Conservation (phyloP, 2,113 vertebrate species). For the Heptranchias perlo region DNA sequence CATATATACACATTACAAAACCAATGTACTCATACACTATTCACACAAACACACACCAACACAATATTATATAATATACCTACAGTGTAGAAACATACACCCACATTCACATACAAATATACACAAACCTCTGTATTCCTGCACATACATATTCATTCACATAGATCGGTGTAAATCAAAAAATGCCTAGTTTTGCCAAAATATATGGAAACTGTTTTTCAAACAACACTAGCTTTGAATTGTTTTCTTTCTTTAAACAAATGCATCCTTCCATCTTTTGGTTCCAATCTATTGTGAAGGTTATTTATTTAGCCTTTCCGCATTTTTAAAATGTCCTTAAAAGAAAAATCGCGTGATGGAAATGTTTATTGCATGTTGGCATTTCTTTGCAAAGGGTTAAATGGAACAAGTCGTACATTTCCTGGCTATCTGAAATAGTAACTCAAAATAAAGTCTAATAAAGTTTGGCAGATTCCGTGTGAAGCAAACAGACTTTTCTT, state of each 20-base stretch:
- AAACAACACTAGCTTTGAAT: not conserved
- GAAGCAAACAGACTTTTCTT: slow-evolving; percentile 42
- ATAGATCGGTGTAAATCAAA: not conserved
- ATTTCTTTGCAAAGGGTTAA: not conserved
- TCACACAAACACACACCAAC: not conserved
- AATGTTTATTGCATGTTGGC: not conserved
- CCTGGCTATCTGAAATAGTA: not conserved
- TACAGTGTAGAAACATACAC: not conserved
- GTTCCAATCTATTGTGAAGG: not conserved
- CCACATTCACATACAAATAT: not conserved
- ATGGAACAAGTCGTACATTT: not conserved
- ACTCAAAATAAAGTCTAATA: not conserved
- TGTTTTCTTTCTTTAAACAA: not conserved
- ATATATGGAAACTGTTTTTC: not conserved
- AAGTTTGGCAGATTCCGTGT: not conserved
- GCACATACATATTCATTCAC: not conserved
- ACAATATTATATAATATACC: not conserved
- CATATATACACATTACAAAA: not conserved
- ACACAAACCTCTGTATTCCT: not conserved
- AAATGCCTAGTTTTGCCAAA: not conserved
- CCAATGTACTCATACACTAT: not conserved
- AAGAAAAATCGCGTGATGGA: not conserved
- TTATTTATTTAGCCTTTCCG: not conserved
- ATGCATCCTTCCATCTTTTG: not conserved
- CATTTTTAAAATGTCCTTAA: not conserved